These are phyloP conservation scores for Cyanocitta stelleri DNA, from an alignment of 2,113 vertebrate species.

Conservation along the genomic window DNA sequence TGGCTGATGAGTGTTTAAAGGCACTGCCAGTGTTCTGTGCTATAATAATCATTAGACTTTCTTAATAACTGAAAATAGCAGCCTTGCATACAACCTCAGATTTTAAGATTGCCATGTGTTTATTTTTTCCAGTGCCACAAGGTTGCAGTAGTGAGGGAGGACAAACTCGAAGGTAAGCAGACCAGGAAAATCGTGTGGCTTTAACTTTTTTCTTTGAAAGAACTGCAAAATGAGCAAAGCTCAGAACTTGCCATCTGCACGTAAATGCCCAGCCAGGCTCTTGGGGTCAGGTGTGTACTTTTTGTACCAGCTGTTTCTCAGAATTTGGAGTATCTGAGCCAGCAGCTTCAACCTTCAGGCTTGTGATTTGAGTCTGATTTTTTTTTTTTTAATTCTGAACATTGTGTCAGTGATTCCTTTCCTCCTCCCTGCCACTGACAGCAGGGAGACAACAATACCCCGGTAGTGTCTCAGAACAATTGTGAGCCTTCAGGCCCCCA, in stretches of 20 bases:
- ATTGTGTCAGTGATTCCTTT: not conserved
- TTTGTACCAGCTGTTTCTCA: slow-evolving; percentile 47
- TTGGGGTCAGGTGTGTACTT: slow-evolving; percentile 4
- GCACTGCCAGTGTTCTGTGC: not conserved
- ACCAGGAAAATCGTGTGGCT: fast-evolving
- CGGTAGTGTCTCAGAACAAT: not conserved
- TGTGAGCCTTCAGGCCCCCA: not conserved
- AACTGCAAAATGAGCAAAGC: not conserved
- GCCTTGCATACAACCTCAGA: not conserved
- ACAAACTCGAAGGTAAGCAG: slow-evolving; percentile 86
- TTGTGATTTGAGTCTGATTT: not conserved
- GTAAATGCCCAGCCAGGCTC: not conserved
- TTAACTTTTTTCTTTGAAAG: slow-evolving; percentile 1
- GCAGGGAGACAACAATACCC: not conserved
- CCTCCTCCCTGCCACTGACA: not conserved
- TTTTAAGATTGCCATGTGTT: not conserved
- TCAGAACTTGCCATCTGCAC: slow-evolving; percentile 13
- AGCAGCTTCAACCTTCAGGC: not conserved
- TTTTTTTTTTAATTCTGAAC: not conserved
- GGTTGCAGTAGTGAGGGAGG: slow-evolving; percentile 93
- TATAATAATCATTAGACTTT: not conserved
- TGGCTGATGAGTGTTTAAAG: not conserved
- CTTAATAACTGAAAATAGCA: not conserved
- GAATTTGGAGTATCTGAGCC: slow-evolving; percentile 2
- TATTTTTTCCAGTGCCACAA: slow-evolving; percentile 84